Base-by-base conservation (phyloP, 1,140 invertebrate species). In the Neelides sp. region DNA sequence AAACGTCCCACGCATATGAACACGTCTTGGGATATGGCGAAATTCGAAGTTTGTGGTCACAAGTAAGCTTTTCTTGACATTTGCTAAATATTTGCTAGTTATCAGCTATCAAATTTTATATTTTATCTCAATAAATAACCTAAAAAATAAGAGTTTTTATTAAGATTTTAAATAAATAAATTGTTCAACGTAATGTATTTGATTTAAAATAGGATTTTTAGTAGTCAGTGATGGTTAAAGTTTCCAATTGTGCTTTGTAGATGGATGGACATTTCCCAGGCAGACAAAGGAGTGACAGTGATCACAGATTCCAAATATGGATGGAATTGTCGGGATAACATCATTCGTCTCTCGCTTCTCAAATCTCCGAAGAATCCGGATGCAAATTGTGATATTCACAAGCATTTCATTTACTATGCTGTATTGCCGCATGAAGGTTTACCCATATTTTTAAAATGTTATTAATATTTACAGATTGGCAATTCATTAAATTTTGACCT, bases 271-370 rank as follows among this genome's bases (percentile, higher is more conserved):
- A 27, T 74, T 10, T 72, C 71, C 3, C 71, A 75, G 58, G 65
- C 68, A 61, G 66, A 67, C 47, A 70, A 64, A 58, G 73, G 73
- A 45, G 62, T 75, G n/a, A 62, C 71, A n/a, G 54, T 75, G 19
- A 57, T 75, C n/a, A 75, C 73, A 59, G 69, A 72, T 56, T 66
- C 65, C 54, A 74, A 75, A 53, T 75, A 74, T 64, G 73, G 73
- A 13, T 72, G 69, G 63, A 67, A 70, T 12, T 66, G 68, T 13
- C 60, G 66, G 12, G 68, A 68, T 19, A 68, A 68, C 40, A 63
- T 64, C 15, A 64, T 74, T 30, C 59, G 66, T 19, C 62, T 75
- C 5, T 74, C 73, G 1, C 56, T 75, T 57, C 59, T 75, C 22
- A 58, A 70, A 12, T 68, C 73, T 8, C 66, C 73, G 0, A 75